phyloP scores from a whole-genome alignment of 2,113 vertebrate genomes.

The Pachycephala philippinensis region DNA sequence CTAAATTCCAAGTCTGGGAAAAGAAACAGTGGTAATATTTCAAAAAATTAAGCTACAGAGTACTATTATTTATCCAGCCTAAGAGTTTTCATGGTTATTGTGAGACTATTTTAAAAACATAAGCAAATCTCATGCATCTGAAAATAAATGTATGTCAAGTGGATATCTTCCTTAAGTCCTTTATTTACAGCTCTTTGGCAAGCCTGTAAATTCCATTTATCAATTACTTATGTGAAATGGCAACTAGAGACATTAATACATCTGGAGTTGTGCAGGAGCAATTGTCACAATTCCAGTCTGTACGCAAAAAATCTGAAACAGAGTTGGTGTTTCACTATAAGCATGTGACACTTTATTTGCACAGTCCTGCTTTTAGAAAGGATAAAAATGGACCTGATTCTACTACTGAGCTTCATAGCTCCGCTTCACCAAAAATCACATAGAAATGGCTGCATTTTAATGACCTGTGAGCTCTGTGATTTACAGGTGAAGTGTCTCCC shows the following conservation, averaged over 20 bases:
- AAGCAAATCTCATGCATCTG: neutral
- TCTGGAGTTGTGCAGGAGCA: neutral
- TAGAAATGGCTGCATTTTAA: neutral
- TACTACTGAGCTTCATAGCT: neutral
- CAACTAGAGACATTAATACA: neutral
- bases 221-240: neutral
- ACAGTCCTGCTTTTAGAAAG: neutral
- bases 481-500: neutral
- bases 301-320: neutral
- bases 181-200: neutral
- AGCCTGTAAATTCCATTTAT: neutral
- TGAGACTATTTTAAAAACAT: neutral
- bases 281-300: neutral
- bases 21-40: neutral
- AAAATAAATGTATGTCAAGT: neutral
- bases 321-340: neutral
- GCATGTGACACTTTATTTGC: neutral
- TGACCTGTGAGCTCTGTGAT: neutral
- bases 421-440: neutral
- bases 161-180: neutral
- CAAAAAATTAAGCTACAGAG: neutral
- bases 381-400: neutral
- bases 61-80: neutral
- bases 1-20: neutral
- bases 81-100: neutral